Evolutionary conservation across 2,888 invertebrate genomes (phyloP).

Genomic region (Platypus cylindrus): DNA sequence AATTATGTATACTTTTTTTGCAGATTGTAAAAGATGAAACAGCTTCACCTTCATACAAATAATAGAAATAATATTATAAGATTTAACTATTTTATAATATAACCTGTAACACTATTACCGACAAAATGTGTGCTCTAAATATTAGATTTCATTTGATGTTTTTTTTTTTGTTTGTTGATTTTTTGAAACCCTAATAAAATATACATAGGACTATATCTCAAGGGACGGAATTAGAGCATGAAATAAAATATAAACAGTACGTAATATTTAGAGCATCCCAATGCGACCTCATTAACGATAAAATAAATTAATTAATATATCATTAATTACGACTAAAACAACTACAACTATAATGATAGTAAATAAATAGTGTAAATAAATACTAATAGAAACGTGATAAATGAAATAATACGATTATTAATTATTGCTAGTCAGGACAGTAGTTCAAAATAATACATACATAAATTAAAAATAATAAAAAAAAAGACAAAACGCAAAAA

Average conservation of each 20-base stretch:
- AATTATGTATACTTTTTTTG: too few species aligned
- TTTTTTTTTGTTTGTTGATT: constrained; percentile 11
- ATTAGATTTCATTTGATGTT: constrained; percentile 18
- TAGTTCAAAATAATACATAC: too few species aligned
- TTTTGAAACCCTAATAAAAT: too few species aligned
- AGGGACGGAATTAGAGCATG: constrained; percentile 16
- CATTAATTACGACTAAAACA: constrained; percentile 13
- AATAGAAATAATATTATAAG: too few species aligned
- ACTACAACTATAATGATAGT: too few species aligned
- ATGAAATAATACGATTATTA: background rate
- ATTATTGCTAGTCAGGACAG: constrained; percentile 7
- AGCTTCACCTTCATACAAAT: too few species aligned
- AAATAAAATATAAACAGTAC: constrained; percentile 15
- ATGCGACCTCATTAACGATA: constrained; percentile 20
- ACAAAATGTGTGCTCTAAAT: constrained; percentile 21
- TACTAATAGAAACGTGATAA: constrained; percentile 11
- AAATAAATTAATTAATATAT: constrained; percentile 16
- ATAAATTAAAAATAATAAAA: constrained; percentile 11
- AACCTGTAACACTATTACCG: background rate
- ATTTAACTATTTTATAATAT: background rate
- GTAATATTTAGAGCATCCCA: constrained; percentile 17
- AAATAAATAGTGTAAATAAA: constrained; percentile 21
- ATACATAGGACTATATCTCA: constrained; percentile 31
- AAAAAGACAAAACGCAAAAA: constrained; percentile 7
- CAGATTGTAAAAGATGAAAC: too few species aligned